These are phyloP conservation scores for Gavia stellata DNA, from an alignment of 2,113 vertebrate species.

Conservation along the genomic window DNA sequence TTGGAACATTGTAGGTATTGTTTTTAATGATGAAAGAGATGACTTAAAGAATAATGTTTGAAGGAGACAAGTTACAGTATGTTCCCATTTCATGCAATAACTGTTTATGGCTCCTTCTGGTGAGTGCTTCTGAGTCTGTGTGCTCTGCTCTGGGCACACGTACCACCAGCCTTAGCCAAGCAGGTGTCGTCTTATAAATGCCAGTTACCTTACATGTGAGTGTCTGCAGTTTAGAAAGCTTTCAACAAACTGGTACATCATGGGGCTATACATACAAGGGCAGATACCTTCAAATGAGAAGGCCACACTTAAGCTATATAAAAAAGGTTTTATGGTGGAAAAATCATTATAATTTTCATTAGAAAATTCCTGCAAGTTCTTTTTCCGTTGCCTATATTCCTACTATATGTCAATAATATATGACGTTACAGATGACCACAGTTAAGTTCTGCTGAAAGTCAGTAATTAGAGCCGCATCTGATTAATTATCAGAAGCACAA, in stretches of 20 bases:
- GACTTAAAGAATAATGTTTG: not conserved
- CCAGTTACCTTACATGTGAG: not conserved
- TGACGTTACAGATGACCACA: constrained; percentile 9
- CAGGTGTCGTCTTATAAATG: not conserved
- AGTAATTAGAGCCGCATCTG: constrained; percentile 59
- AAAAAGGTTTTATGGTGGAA: not conserved
- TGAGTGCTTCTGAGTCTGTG: not conserved
- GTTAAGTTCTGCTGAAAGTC: constrained; percentile 58
- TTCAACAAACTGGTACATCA: not conserved
- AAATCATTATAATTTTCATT: not conserved
- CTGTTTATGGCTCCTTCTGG: not conserved
- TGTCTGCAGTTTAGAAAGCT: not conserved
- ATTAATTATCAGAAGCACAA: constrained; percentile 64
- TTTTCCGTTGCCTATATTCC: not conserved
- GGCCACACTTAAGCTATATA: not conserved
- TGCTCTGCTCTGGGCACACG: not conserved
- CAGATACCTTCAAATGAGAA: not conserved
- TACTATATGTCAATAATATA: constrained; percentile 14
- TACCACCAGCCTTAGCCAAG: not conserved
- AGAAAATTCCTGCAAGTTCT: not conserved
- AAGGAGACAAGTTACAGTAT: not conserved
- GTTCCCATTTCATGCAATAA: not conserved
- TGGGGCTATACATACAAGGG: not conserved
- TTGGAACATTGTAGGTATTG: not conserved
- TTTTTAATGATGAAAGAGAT: not conserved